phyloP scores from a whole-genome alignment of 2,113 vertebrate species.

The Pelvicachromis taeniatus region DNA sequence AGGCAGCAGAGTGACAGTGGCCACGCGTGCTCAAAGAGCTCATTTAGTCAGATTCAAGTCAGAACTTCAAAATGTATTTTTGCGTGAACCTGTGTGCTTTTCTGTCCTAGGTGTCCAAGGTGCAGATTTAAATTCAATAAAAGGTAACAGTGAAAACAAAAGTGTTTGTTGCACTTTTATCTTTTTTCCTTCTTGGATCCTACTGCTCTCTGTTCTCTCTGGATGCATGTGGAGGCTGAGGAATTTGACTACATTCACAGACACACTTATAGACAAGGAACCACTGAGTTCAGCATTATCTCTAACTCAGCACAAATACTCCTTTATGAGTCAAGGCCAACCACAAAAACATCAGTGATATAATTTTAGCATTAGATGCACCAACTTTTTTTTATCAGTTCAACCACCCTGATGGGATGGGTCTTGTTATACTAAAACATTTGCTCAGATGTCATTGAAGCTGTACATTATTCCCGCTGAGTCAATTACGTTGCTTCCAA shows the following conservation, averaged over 20 bases:
- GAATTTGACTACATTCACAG: not conserved
- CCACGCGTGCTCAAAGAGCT: constrained; percentile 2
- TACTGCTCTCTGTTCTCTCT: constrained; percentile 26
- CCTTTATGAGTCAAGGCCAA: not conserved
- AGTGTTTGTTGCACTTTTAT: not conserved
- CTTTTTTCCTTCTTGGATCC: not conserved
- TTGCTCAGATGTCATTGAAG: not conserved
- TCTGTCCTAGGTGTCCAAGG: constrained; percentile 51
- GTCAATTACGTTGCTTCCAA: not conserved
- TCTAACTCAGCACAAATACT: not conserved
- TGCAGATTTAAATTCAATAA: constrained; percentile 43
- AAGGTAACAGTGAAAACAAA: constrained; percentile 43
- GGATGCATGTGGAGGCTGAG: constrained; percentile 24
- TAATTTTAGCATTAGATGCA: not conserved
- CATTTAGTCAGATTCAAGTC: not conserved
- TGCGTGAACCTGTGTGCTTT: constrained; percentile 39
- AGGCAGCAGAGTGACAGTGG: not conserved
- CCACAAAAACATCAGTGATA: not conserved
- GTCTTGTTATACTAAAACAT: not conserved
- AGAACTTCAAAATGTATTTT: not conserved
- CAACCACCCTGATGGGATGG: not conserved
- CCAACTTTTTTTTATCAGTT: not conserved
- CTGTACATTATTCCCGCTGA: not conserved
- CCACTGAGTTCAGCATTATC: constrained; percentile 11
- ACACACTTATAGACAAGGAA: not conserved